phyloP scores from a whole-genome alignment of 2,797 vertebrate species.

The Cottoperca gobio region DNA sequence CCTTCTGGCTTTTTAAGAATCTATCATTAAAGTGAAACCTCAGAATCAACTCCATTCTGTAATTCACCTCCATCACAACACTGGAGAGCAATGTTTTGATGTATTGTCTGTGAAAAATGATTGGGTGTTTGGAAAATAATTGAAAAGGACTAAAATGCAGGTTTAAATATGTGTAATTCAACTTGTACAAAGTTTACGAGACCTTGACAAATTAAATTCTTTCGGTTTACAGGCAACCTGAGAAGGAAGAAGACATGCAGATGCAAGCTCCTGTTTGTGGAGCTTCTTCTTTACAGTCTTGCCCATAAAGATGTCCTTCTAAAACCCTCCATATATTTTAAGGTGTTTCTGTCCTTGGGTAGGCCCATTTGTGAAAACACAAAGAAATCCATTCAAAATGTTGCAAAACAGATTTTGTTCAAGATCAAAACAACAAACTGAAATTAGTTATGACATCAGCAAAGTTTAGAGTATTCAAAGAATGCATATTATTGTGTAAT shows the following conservation, averaged over 20 bases:
- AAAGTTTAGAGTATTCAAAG: neutral
- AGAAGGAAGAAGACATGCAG: conserved; percentile 17
- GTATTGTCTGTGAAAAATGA: conserved; percentile 31
- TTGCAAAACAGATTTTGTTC: neutral
- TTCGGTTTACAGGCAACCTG: conserved; percentile 42
- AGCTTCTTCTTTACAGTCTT: conserved; percentile 4
- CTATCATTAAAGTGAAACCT: conserved; percentile 57
- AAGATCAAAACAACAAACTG: neutral
- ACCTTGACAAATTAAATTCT: conserved; percentile 40
- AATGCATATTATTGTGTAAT: neutral
- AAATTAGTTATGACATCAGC: neutral
- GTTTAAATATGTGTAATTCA: conserved; percentile 56
- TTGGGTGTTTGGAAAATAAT: conserved; percentile 38
- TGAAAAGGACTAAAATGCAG: conserved; percentile 25
- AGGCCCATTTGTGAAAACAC: neutral
- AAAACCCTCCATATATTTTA: conserved; percentile 11
- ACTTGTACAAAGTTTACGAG: conserved; percentile 50
- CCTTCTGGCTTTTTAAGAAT: conserved; percentile 19
- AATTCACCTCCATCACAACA: conserved; percentile 46
- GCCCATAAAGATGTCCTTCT: conserved; percentile 2
- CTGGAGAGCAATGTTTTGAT: conserved; percentile 43
- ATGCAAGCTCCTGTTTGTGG: conserved; percentile 22
- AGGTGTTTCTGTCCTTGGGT: neutral
- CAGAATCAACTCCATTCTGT: conserved; percentile 54
- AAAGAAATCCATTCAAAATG: neutral